A percentile compares a stretch with the other conserved stretches of the same genome.
Conservation (phyloP, 2,797 vertebrate genomes). For the Uromys caudimaculatus region DNA sequence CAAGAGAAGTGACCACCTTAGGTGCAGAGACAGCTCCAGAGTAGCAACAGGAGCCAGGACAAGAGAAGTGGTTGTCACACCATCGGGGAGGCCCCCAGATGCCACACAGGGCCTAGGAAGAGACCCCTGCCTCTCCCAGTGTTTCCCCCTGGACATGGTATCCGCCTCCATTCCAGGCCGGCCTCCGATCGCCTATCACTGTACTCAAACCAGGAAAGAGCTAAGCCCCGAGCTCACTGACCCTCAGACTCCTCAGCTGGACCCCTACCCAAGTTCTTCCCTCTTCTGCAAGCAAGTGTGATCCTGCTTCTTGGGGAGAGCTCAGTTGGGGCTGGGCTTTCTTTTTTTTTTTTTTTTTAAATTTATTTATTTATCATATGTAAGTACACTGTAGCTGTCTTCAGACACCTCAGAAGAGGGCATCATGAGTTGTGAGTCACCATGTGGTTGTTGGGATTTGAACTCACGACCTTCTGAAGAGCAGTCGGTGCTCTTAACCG, state of each 20-base stretch:
- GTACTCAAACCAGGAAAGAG: not conserved
- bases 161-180: not conserved
- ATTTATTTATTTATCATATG: too few relatives aligned
- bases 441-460: too few relatives aligned
- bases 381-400: too few relatives aligned
- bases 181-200: not conserved
- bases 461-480: too few relatives aligned
- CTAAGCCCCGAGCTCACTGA: not conserved
- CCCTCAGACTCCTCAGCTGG: not conserved
- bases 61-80: not conserved
- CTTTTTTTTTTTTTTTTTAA: too few relatives aligned
- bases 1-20: not conserved
- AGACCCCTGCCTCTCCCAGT: not conserved
- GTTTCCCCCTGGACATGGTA: not conserved
- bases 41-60: not conserved
- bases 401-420: too few relatives aligned
- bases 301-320: not conserved
- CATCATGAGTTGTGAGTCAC: too few relatives aligned
- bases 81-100: fast-evolving
- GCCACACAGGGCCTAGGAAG: not conserved
- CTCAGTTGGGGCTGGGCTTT: not conserved
- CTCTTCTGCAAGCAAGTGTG: not conserved
- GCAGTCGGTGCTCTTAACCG: too few relatives aligned
- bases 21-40: too few relatives aligned
- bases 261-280: not conserved